Percentiles rank a stretch among this genome's conserved stretches.
Evolutionary conservation across 2,888 invertebrate genomes (phyloP).

Genomic region (Peribatodes rhomboidaria): DNA sequence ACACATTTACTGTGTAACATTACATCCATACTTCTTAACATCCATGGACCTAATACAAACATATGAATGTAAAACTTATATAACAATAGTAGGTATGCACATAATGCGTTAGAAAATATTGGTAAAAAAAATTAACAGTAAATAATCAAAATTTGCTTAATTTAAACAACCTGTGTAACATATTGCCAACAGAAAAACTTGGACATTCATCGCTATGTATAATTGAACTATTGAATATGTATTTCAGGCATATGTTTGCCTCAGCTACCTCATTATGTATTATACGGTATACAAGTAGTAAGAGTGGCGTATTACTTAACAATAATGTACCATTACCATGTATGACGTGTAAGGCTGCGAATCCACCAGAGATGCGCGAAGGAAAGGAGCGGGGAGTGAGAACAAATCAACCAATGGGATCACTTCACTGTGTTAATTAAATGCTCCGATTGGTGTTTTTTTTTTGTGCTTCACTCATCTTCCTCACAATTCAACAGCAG

Average conservation of each 20-base stretch:
- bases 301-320: not conserved
- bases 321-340: not conserved
- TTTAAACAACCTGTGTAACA: not conserved
- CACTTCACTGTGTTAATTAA: no score
- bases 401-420: no score
- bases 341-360: no score
- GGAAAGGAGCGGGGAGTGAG: no score
- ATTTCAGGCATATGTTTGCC: not conserved
- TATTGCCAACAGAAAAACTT: not conserved
- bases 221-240: slow-evolving; percentile 14
- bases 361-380: no score
- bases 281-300: slow-evolving; percentile 1
- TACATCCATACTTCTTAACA: no score
- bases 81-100: not conserved
- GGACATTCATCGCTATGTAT: slow-evolving; percentile 4
- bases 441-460: no score
- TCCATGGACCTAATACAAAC: not conserved
- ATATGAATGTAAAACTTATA: not conserved
- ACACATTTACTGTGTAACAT: no score
- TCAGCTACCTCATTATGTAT: not conserved
- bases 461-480: no score
- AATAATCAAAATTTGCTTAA: not conserved
- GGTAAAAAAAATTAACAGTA: not conserved
- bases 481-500: no score
- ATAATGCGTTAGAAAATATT: not conserved